phyloP scores from a whole-genome alignment of 64 coral and sea anemone species.

The Pocillopora verrucosa region DNA sequence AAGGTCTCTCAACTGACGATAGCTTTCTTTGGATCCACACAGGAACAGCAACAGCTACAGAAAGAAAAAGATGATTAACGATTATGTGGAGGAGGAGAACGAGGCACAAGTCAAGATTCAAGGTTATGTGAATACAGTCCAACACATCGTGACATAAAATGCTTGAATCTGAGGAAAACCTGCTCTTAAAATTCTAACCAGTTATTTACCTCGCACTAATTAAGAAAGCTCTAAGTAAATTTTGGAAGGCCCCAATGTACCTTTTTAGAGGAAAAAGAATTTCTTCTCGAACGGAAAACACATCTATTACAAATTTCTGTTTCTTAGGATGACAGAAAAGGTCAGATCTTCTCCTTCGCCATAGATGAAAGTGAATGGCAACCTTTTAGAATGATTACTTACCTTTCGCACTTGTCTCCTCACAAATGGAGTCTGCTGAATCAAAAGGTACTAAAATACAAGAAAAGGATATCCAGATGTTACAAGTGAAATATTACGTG shows the following conservation, averaged over 20 bases:
- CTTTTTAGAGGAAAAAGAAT: too few relatives aligned
- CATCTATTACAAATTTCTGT: too few relatives aligned
- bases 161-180: too few relatives aligned
- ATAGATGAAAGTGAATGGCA: too few relatives aligned
- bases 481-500: background rate
- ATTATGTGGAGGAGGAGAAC: too few relatives aligned
- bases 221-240: too few relatives aligned
- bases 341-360: background rate
- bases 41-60: conserved; percentile 86
- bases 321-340: background rate
- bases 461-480: background rate
- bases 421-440: conserved; percentile 97
- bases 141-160: too few relatives aligned
- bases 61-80: background rate
- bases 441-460: conserved; percentile 85
- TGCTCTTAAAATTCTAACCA: too few relatives aligned
- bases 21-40: conserved; percentile 97
- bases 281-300: too few relatives aligned
- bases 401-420: conserved; percentile 94
- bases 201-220: too few relatives aligned
- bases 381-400: background rate
- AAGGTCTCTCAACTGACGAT: conserved; percentile 80
- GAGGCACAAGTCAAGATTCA: background rate
- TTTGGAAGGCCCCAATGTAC: too few relatives aligned
- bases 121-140: too few relatives aligned